A percentile compares a stretch with the other conserved stretches of the same genome.
Evolutionary conservation across 2,797 vertebrate genomes (phyloP).

Genomic region (Tiaroga cobitis): DNA sequence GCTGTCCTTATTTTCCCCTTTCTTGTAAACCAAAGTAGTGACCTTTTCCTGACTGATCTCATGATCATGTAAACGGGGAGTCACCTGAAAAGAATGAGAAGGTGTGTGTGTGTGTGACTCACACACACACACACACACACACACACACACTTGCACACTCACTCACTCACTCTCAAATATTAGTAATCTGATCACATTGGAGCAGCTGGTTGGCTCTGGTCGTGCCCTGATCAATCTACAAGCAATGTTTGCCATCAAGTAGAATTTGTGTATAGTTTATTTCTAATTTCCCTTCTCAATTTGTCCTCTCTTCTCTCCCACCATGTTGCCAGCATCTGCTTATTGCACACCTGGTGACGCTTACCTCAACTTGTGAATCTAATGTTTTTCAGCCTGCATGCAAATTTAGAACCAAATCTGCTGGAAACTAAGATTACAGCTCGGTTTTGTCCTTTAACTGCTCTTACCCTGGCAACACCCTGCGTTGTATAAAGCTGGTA

Average conservation of each 20-base stretch:
- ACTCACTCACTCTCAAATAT: not conserved
- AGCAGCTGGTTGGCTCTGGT: not conserved
- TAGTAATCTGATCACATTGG: slow-evolving; percentile 16
- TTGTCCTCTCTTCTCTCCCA: slow-evolving; percentile 19
- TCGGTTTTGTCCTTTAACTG: not conserved
- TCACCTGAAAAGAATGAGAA: slow-evolving; percentile 18
- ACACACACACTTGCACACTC: too few relatives aligned
- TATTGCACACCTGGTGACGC: not conserved
- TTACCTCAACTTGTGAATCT: not conserved
- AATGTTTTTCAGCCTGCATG: not conserved
- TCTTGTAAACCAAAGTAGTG: slow-evolving; percentile 24
- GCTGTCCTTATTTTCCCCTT: not conserved
- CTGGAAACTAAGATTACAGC: slow-evolving; percentile 9
- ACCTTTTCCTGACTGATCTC: slow-evolving; percentile 15
- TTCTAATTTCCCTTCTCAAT: not conserved
- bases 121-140: too few relatives aligned
- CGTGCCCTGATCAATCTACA: not conserved
- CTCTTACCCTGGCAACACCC: slow-evolving; percentile 30
- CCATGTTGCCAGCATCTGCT: not conserved
- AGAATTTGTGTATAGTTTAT: not conserved
- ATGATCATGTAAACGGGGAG: not conserved
- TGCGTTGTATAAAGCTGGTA: slow-evolving; percentile 1
- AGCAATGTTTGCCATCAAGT: slow-evolving; percentile 29
- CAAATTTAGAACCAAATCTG: not conserved
- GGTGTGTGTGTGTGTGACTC: not conserved